Conservation (phyloP, 2,888 invertebrate genomes). For the Nemotelus pantherinus region DNA sequence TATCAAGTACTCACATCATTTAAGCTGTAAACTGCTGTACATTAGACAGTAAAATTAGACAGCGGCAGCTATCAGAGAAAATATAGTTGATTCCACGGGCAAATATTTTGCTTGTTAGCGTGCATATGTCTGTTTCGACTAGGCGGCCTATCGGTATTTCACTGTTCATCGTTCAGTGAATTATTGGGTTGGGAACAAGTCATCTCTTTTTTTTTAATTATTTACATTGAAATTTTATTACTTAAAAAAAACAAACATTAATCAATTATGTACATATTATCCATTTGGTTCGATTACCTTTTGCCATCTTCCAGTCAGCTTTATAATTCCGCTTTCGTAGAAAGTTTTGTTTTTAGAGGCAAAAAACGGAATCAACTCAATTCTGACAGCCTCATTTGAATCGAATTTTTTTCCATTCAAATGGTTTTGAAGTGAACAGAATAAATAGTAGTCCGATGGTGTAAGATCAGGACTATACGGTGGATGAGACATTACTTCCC, state of each 20-base stretch:
- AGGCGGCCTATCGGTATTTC: too few relatives aligned
- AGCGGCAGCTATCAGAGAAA: too few relatives aligned
- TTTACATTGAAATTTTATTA: neutral
- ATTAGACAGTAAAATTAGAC: too few relatives aligned
- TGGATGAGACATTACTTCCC: constrained; percentile 32
- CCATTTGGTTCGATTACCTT: constrained; percentile 27
- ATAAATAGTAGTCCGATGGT: constrained; percentile 16
- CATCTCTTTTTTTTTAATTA: neutral
- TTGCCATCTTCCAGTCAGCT: constrained; percentile 27
- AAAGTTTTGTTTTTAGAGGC: constrained; percentile 18
- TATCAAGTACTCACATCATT: too few relatives aligned
- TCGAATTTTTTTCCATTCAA: constrained; percentile 29
- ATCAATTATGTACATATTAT: constrained; percentile 23
- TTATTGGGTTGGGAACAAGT: constrained; percentile 1
- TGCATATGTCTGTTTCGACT: too few relatives aligned
- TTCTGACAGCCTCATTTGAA: constrained; percentile 3
- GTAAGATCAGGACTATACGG: constrained; percentile 32
- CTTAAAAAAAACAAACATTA: constrained; percentile 31
- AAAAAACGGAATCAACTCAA: constrained; percentile 25
- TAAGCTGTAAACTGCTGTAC: too few relatives aligned
- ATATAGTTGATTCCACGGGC: too few relatives aligned
- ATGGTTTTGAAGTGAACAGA: constrained; percentile 26
- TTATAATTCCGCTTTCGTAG: constrained; percentile 24
- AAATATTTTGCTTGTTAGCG: too few relatives aligned
- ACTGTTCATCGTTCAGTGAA: too few relatives aligned